Conservation (phyloP, 2,113 vertebrate species). For the Corythornis madagascariensis region DNA sequence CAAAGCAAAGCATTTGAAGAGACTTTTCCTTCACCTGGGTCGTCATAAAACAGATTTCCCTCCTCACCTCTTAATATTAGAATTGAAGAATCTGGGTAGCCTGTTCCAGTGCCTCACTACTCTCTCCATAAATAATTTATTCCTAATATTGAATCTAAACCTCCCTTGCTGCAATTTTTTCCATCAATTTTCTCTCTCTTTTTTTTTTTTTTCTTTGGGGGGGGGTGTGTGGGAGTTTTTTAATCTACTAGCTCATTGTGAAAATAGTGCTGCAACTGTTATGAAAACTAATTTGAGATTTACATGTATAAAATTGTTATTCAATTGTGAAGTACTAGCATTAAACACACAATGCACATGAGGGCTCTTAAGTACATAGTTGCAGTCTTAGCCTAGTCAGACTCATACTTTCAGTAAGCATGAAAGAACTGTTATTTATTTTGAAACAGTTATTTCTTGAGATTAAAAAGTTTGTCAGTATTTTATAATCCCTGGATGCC, state of each 20-base stretch:
- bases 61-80: background rate
- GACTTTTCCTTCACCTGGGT: background rate
- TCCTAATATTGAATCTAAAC: too few species aligned
- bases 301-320: background rate
- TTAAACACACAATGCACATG: background rate
- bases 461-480: background rate
- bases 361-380: background rate
- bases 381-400: background rate
- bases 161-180: too few species aligned
- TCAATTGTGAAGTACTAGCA: background rate
- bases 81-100: too few species aligned
- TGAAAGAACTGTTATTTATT: background rate
- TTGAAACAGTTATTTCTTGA: background rate
- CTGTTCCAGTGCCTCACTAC: too few species aligned
- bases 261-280: background rate
- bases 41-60: background rate
- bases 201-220: too few species aligned
- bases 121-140: too few species aligned
- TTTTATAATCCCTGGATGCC: background rate
- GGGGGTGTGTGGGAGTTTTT: background rate
- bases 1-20: background rate
- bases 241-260: background rate
- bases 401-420: background rate
- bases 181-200: too few species aligned
- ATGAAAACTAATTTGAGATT: background rate